Evolutionary conservation across 2,113 vertebrate genomes (phyloP), one percentile per base, ranked within the genome.

Genomic region (Corythornis vintsioides): DNA sequence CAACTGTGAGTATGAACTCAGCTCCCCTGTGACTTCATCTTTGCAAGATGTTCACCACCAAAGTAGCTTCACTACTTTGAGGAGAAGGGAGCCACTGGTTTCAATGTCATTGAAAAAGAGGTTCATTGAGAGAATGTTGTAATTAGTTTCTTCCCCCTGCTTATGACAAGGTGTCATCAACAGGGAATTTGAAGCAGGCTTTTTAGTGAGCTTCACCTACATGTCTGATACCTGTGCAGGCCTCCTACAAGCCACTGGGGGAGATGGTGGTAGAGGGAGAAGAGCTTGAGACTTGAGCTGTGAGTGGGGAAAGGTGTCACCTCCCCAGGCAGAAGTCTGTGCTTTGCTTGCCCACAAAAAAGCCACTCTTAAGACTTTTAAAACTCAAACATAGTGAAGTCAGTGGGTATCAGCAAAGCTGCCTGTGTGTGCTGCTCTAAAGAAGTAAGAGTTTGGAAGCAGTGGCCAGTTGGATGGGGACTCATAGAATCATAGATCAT

Each of bases 101-200:
- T 84, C 48, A n/a, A 13, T 9, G 13, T 65, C 31, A 53, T 75
- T 19, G 7, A 40, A 77, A 88, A 70, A 7, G 0, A 0, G 74
- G 22, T 52, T 67, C 73, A 19, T 19, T 63, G 43, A 78, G 33
- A 63, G 22, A 7, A 2, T 74, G 13, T 87, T 78, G 78, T 72
- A 45, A 56, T 94, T 52, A 87, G 35, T 31, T 80, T 38, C 28
- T 43, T 66, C 31, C 33, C 29, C 28, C 4, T 42, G 2, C 29
- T 55, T 50, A 25, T 38, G 63, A 7, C 4, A 38, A 70, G 33
- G n/a, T 35, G 74, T 60, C 21, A 7, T 56, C 52, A 78, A 22
- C 40, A 35, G 40, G 29, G 47, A 56, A 15, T 60, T 56, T 10
- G 61, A 21, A 86, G 63, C 28, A 38, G 69, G 31, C 9, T 75